Conservation (phyloP, 1,140 invertebrate genomes). For the Neodiprion fabricii region DNA sequence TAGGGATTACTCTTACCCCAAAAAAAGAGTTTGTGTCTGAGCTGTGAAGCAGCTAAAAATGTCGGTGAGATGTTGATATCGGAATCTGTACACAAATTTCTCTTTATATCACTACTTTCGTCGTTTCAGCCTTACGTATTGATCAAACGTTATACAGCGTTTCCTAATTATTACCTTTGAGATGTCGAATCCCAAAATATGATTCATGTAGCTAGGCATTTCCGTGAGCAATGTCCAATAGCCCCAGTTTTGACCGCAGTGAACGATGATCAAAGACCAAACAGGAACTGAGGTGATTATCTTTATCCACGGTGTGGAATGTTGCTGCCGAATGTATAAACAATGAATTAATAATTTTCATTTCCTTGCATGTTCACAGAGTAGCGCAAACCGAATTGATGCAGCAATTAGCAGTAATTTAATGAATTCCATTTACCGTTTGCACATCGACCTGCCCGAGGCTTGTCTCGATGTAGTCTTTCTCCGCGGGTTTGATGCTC, state of each 20-base stretch:
- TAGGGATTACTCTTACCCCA: no score
- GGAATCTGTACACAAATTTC: no score
- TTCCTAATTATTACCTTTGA: slow-evolving; percentile 61
- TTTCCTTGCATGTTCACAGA: no score
- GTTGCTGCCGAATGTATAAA: slow-evolving; percentile 47
- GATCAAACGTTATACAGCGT: no score
- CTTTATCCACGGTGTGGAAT: slow-evolving; percentile 74
- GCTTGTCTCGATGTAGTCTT: slow-evolving; percentile 59
- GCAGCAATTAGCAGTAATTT: background rate
- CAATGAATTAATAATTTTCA: background rate
- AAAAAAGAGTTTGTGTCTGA: no score
- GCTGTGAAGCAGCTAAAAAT: no score
- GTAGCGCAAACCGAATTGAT: no score
- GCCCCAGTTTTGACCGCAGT: slow-evolving; percentile 90
- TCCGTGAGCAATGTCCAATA: slow-evolving; percentile 92
- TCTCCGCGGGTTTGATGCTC: slow-evolving; percentile 53
- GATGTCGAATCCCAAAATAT: slow-evolving; percentile 82
- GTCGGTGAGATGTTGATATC: no score
- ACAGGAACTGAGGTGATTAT: slow-evolving; percentile 80
- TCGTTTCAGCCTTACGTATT: no score
- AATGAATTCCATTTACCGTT: slow-evolving; percentile 53
- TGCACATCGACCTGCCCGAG: slow-evolving; percentile 76
- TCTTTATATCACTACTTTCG: no score
- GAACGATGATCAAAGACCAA: slow-evolving; percentile 81
- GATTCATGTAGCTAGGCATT: slow-evolving; percentile 89